Percentiles rank a stretch among this genome's conserved stretches.
Evolutionary conservation across 2,888 invertebrate genomes (phyloP).

Genomic region (Boloria euphrosyne): DNA sequence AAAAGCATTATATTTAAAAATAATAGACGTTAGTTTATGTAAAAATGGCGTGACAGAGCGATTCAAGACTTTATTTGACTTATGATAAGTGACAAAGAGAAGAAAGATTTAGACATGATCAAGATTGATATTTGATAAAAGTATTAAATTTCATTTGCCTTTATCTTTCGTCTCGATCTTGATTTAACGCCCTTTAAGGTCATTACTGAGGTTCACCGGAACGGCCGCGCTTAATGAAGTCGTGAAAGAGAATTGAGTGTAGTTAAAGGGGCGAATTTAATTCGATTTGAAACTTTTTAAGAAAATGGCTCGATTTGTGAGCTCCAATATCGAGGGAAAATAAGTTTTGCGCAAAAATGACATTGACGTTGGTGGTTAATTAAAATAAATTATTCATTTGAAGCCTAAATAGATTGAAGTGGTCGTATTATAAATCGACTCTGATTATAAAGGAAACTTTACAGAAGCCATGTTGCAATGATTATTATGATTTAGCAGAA

Average conservation of each 20-base stretch:
- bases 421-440: slow-evolving; percentile 23
- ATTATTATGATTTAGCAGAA: background rate
- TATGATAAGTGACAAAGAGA: slow-evolving; percentile 3
- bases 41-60: background rate
- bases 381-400: slow-evolving; percentile 76
- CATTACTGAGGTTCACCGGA: slow-evolving; percentile 79
- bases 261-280: slow-evolving; percentile 81
- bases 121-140: slow-evolving; percentile 35
- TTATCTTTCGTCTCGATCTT: slow-evolving; percentile 54
- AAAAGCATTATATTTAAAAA: no score
- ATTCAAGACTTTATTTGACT: background rate
- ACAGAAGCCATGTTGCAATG: background rate
- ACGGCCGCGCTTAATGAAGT: slow-evolving; percentile 79
- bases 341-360: slow-evolving; percentile 70
- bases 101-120: slow-evolving; percentile 33
- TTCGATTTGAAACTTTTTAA: slow-evolving; percentile 80
- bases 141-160: slow-evolving; percentile 35
- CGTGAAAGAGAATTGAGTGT: slow-evolving; percentile 81
- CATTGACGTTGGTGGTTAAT: slow-evolving; percentile 70
- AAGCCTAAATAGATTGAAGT: slow-evolving; percentile 55
- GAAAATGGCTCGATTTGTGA: slow-evolving; percentile 74
- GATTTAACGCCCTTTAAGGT: slow-evolving; percentile 80
- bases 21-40: no score
- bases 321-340: slow-evolving; percentile 62
- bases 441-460: slow-evolving; percentile 22